Percentiles rank a stretch among this genome's conserved stretches.
These are phyloP conservation scores for Bradypus variegatus DNA, from an alignment of 2,797 vertebrate species.

Conservation along the genomic window DNA sequence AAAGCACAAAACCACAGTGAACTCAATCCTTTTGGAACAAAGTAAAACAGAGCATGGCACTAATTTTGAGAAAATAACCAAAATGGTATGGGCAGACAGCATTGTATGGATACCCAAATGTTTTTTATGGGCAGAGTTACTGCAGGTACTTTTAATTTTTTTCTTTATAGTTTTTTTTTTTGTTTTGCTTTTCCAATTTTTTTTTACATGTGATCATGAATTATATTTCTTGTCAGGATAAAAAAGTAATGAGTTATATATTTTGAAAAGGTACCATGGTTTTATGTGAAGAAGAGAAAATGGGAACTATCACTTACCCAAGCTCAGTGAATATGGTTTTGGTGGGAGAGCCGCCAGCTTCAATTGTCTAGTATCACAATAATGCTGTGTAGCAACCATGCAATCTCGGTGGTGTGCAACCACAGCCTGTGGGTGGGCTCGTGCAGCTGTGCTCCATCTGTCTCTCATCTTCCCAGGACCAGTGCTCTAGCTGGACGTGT, in stretches of 20 bases:
- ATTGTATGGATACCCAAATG: accelerated
- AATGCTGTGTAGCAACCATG: neutral
- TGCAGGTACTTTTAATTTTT: neutral
- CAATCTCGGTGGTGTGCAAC: accelerated
- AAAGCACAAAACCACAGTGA: neutral
- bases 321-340: neutral
- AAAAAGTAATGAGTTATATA: neutral
- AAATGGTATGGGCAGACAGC: neutral
- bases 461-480: neutral
- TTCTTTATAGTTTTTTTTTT: neutral
- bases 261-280: neutral
- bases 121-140: neutral
- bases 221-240: neutral
- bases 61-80: neutral
- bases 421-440: neutral
- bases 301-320: neutral
- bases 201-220: neutral
- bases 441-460: neutral
- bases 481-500: accelerated
- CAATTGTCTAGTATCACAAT: neutral
- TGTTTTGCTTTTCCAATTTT: neutral
- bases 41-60: neutral
- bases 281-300: neutral
- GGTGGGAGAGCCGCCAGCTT: too few species aligned
- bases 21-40: neutral